Evolutionary conservation across 2,888 invertebrate species (phyloP).

Genomic region (Apamea anceps): DNA sequence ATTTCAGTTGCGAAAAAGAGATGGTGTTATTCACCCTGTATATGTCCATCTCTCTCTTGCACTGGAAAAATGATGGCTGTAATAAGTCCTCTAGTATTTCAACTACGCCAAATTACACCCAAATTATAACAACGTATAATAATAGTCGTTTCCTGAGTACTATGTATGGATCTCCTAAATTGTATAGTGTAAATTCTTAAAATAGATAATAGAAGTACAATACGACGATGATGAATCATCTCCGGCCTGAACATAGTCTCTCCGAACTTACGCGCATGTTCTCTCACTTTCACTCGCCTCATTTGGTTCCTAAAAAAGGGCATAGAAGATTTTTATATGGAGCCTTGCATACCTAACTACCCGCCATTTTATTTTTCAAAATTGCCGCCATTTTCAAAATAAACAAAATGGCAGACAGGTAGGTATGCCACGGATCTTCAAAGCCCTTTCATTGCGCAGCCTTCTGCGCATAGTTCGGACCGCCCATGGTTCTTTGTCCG

Average conservation of each 20-base stretch:
- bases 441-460: not conserved
- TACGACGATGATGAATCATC: not conserved
- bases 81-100: not conserved
- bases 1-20: not conserved
- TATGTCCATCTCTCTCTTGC: not conserved
- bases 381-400: not conserved
- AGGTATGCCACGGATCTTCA: not conserved
- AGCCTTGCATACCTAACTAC: not conserved
- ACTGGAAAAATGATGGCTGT: not conserved
- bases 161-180: constrained; percentile 31
- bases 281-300: not conserved
- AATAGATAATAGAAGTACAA: constrained; percentile 24
- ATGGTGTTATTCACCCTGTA: not conserved
- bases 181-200: constrained; percentile 22
- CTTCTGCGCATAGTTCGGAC: not conserved
- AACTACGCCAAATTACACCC: not conserved
- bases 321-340: not conserved
- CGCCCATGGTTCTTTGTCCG: not conserved
- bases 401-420: not conserved
- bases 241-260: not conserved
- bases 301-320: not conserved
- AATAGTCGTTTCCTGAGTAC: constrained; percentile 10
- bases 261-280: not conserved
- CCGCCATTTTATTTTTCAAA: not conserved
- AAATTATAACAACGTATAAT: constrained; percentile 11